Base-by-base conservation (phyloP, 2,113 vertebrate genomes). In the Labeo rohita region DNA sequence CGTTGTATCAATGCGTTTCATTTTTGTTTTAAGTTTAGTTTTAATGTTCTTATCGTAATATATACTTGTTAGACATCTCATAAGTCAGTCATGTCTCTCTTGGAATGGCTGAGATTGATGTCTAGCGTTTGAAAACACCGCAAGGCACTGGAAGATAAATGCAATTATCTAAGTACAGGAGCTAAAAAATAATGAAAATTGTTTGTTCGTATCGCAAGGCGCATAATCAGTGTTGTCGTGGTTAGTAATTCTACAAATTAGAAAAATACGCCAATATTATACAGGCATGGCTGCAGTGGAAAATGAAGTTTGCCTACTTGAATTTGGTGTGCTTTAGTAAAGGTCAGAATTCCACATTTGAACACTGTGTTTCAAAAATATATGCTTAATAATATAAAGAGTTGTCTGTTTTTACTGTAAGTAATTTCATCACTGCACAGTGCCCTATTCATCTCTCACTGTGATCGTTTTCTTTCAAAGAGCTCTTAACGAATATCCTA, bases 31-130 rank as follows among this genome's bases (percentile, higher is more conserved):
- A 54, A 28, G 21, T 81, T 81, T 21, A 3, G 36, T 59, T 84
- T 83, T 43, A 56, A 65, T 15, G 8, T 70, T 72, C 8, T 73
- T 43, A 43, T 73, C 47, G 28, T 81, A 81, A 49, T 81, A 66
- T 39, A 54, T 84, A 59, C 8, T 47, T 45, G 66, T 73, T 56
- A 39, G 68, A 45, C 18, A 56, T 84, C 50, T 56, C 21, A 6
- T n/a, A 59, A 52, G 2, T 28, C 34, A 45, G 2, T 28, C 21
- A 45, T 12, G 49, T 11, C 34, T 43, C 12, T 15, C 43, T 65
- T 50, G 45, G 13, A 63, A 80, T 63, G 80, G 16, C 12, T 5
- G 3, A 39, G 45, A 70, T 49, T 65, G 28, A 28, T 16, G 8
- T 50, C 39, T 47, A 47, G 34, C 2, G 39, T 66, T 28, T 9